Evolutionary conservation across 2,113 vertebrate species (phyloP).

Genomic region (Lamprotornis superbus): DNA sequence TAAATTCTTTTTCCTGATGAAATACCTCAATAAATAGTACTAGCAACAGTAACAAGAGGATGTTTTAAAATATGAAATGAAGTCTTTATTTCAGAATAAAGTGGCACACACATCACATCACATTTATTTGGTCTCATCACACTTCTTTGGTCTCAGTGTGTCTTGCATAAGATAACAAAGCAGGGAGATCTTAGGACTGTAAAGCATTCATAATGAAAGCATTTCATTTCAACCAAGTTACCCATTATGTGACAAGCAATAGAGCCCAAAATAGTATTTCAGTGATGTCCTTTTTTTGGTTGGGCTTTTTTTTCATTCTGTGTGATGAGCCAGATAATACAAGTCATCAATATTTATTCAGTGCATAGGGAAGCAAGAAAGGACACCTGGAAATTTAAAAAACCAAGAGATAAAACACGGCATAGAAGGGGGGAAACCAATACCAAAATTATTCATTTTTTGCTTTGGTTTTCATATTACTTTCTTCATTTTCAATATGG

Average conservation of each 20-base stretch:
- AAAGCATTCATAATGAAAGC: background rate
- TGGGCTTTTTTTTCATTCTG: background rate
- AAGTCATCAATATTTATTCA: background rate
- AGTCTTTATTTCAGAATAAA: background rate
- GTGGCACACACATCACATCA: background rate
- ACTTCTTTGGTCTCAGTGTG: background rate
- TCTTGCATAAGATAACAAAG: background rate
- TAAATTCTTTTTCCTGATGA: background rate
- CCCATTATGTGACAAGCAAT: background rate
- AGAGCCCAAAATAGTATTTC: background rate
- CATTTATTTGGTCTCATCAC: background rate
- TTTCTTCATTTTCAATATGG: background rate
- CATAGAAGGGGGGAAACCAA: background rate
- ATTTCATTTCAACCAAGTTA: background rate
- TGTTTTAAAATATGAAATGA: background rate
- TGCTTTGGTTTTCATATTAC: background rate
- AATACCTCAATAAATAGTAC: background rate
- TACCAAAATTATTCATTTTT: background rate
- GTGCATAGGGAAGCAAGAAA: background rate
- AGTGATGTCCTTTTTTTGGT: accelerated
- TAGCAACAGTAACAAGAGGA: background rate
- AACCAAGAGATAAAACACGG: background rate
- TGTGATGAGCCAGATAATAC: background rate
- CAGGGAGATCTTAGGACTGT: background rate
- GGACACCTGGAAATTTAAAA: background rate